These are phyloP conservation scores for Dolichomitus sp. DNA, from an alignment of 2,888 invertebrate species.

Conservation along the genomic window DNA sequence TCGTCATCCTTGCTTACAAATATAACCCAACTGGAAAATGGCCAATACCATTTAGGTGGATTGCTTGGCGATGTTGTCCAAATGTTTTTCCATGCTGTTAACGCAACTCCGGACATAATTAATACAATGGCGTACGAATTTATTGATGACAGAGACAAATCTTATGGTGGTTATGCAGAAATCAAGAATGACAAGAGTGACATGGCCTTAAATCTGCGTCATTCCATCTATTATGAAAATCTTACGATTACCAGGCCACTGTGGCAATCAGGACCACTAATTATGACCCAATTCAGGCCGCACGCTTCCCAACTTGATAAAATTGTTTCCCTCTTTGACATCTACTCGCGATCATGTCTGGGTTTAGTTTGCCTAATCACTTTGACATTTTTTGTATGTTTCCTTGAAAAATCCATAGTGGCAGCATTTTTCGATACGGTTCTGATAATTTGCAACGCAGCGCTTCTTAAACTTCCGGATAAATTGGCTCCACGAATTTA, in stretches of 20 bases:
- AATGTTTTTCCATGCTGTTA: not conserved
- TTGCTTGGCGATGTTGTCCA: not conserved
- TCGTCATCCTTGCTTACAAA: not conserved
- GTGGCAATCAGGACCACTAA: too few relatives aligned
- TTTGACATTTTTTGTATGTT: not conserved
- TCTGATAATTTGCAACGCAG: not conserved
- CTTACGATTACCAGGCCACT: not conserved
- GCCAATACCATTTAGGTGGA: not conserved
- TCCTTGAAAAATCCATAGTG: not conserved
- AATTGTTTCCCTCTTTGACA: not conserved
- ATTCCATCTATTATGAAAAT: not conserved
- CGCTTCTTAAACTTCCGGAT: not conserved
- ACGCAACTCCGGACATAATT: not conserved
- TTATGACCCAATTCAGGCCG: not conserved
- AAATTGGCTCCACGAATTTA: not conserved
- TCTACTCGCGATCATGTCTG: not conserved
- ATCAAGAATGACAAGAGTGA: conserved; percentile 1
- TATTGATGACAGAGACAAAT: not conserved
- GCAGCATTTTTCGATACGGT: not conserved
- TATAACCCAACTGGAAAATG: not conserved
- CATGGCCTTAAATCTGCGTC: not conserved
- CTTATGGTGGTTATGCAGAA: not conserved
- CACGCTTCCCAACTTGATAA: not conserved
- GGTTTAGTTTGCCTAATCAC: not conserved
- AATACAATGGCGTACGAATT: not conserved